These are phyloP conservation scores for Muricea muricata DNA, from an alignment of 92 coral and sea anemone genomes.

Conservation along the genomic window DNA sequence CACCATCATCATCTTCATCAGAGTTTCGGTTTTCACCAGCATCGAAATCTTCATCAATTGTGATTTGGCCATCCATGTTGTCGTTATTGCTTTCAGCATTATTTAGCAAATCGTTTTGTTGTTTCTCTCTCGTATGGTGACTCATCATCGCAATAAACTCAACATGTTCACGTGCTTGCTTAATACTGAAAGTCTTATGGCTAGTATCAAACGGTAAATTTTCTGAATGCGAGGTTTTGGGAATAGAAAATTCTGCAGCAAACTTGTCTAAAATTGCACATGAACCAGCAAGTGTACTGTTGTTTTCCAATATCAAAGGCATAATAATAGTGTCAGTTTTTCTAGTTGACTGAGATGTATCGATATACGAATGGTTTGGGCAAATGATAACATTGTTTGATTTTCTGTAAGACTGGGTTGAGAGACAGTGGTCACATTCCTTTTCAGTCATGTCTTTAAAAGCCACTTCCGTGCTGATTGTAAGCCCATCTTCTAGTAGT, in stretches of 20 bases:
- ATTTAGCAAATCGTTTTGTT: neutral
- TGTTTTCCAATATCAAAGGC: conserved; percentile 14
- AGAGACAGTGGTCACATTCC: conserved; percentile 23
- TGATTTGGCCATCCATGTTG: neutral
- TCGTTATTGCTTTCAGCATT: neutral
- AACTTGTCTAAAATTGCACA: conserved; percentile 18
- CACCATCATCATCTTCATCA: conserved; percentile 9
- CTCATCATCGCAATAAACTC: conserved; percentile 46
- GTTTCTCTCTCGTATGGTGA: neutral
- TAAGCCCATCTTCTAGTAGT: conserved; percentile 32
- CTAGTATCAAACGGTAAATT: neutral
- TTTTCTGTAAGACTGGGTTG: neutral
- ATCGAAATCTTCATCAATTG: neutral
- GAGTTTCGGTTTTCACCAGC: neutral
- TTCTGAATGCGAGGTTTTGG: neutral
- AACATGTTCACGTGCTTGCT: conserved; percentile 29
- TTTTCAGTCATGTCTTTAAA: conserved; percentile 24
- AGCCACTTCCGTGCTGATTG: neutral
- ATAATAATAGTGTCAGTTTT: neutral
- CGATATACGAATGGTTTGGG: neutral
- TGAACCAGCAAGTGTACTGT: conserved; percentile 16
- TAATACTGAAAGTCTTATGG: conserved; percentile 26
- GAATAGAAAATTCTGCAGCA: neutral
- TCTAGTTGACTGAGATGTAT: neutral
- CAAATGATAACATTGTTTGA: neutral